Percentiles rank a stretch among this genome's conserved stretches.
Conservation (phyloP, 2,113 vertebrate genomes). For the Formicarius rufipectus region DNA sequence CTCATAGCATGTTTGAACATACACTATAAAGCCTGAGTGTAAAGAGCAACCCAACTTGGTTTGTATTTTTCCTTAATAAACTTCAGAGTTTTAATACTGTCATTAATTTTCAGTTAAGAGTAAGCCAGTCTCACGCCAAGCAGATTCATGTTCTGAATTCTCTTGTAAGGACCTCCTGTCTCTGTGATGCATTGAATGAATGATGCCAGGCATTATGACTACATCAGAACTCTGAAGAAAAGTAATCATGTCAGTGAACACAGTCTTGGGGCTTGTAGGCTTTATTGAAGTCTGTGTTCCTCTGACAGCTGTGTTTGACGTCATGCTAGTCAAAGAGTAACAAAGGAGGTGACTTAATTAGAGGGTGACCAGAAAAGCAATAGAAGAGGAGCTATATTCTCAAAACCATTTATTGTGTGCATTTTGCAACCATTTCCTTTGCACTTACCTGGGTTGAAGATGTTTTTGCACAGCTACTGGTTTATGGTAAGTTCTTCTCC, state of each 20-base stretch:
- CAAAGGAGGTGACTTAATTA: neutral
- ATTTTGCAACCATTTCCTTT: neutral
- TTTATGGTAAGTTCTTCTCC: neutral
- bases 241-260: neutral
- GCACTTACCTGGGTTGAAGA: neutral
- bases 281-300: neutral
- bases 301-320: neutral
- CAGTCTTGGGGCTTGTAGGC: neutral
- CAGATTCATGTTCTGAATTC: neutral
- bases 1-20: accelerated
- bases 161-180: neutral
- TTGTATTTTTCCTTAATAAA: neutral
- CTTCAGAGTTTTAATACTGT: neutral
- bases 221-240: neutral
- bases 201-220: neutral
- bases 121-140: neutral
- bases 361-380: neutral
- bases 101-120: neutral
- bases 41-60: neutral
- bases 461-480: accelerated
- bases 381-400: neutral
- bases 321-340: neutral
- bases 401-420: neutral
- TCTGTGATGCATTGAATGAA: neutral
- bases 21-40: neutral